These are phyloP conservation scores for Riparia riparia DNA, from an alignment of 2,113 vertebrate genomes.

Conservation along the genomic window DNA sequence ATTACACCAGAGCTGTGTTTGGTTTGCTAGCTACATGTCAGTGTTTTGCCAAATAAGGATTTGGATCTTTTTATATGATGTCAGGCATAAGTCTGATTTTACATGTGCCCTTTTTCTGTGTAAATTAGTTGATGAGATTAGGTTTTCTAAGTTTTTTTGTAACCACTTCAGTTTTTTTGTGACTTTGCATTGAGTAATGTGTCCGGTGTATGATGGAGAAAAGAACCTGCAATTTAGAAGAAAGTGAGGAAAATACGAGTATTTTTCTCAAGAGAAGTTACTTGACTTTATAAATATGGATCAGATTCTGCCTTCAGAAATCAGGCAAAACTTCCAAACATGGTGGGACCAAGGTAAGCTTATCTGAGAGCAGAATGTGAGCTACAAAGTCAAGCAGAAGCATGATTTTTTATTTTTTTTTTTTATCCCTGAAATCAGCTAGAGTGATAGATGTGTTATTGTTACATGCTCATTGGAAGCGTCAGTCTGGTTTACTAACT, in stretches of 20 bases:
- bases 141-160: background rate
- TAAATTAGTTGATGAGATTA: background rate
- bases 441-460: accelerated
- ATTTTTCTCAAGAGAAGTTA: background rate
- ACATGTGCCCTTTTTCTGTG: background rate
- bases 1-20: conserved; percentile 23
- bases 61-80: background rate
- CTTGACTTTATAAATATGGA: background rate
- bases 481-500: background rate
- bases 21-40: conserved; percentile 55
- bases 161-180: background rate
- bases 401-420: background rate
- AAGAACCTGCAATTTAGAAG: background rate
- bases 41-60: conserved; percentile 53
- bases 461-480: background rate
- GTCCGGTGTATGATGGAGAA: background rate
- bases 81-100: background rate
- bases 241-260: background rate
- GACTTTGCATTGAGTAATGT: background rate
- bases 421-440: background rate
- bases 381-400: background rate
- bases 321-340: background rate
- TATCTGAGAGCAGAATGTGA: conserved; percentile 12
- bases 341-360: background rate
- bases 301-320: conserved; percentile 8